Evolutionary conservation across 2,888 invertebrate genomes (phyloP), one percentile per base, ranked within the genome.

Genomic region (Falcaria lacertinaria): DNA sequence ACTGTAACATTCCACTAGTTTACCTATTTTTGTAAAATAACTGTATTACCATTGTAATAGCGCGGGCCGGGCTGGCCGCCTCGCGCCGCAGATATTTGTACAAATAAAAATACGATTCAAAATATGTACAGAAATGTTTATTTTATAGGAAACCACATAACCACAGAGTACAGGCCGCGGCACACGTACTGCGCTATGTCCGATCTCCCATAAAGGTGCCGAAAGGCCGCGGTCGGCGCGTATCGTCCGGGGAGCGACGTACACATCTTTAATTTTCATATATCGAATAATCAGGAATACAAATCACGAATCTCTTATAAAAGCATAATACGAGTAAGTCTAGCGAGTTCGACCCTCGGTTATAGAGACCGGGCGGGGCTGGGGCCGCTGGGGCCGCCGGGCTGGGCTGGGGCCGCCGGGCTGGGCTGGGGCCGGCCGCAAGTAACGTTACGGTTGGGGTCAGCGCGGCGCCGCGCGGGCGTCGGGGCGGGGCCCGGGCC

Each of bases 61-160:
- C 16, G 14, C 25, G 17, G 17, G 16, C 15, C 15, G 39, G 34
- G 32, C 33, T 14, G 33, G 43, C 25, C 45, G 39, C 36, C 34
- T 33, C 34, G 44, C 34, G 28, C 47, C 34, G 41, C 45, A 40
- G 54, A 57, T 49, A 50, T 60, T 68, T 66, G 63, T 69, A 74
- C 72, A 80, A 85, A 83, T 83, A 81, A 86, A 86, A 86, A 78
- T 74, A 83, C 78, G 61, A 73, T 80, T 81, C 74, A 85, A 80
- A 88, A 83, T 89, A 89, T 89, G 88, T 89, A 89, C 89, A 89
- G 85, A 85, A 84, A 78, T 76, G 82, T 88, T 86, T 84, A 81
- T 83, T 86, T 79, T 71, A 76, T 80, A 80, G 83, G 85, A 85
- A 81, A 79, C 70, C 77, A 76, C 85, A 77, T 77, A 74, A 80